These are phyloP conservation scores for Catocala nupta DNA, from an alignment of 2,888 invertebrate genomes.

Conservation along the genomic window DNA sequence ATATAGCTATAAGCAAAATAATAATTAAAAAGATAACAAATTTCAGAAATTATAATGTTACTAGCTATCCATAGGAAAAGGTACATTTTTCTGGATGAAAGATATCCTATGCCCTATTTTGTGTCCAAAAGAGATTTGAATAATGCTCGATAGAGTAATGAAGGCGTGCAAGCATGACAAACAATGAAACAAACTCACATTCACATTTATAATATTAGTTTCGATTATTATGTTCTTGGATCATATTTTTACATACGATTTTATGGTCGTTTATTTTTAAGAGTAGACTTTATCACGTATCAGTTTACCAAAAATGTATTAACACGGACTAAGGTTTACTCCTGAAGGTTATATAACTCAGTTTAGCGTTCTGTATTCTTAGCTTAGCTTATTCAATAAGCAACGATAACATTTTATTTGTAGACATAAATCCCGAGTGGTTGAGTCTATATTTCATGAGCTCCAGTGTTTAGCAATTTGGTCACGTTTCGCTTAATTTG, in stretches of 20 bases:
- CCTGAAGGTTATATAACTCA: constrained; percentile 25
- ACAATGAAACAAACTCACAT: not conserved
- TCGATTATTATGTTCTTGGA: not conserved
- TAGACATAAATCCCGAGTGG: constrained; percentile 55
- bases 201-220: not conserved
- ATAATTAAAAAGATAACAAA: no score
- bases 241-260: not conserved
- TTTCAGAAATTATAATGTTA: no score
- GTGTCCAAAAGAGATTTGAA: no score
- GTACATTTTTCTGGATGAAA: no score
- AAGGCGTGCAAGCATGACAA: no score
- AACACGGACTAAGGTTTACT: constrained; percentile 11
- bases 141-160: no score
- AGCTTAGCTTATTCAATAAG: constrained; percentile 49
- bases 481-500: constrained; percentile 68
- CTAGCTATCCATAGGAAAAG: no score
- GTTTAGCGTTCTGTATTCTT: constrained; percentile 36
- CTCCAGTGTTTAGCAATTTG: constrained; percentile 51
- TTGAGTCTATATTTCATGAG: constrained; percentile 62
- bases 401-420: constrained; percentile 51
- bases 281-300: no score
- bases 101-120: no score
- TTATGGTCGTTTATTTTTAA: no score
- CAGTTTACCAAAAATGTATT: constrained; percentile 11
- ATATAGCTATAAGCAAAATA: no score